Evolutionary conservation across 2,888 invertebrate species (phyloP).

Genomic region (Bruchidius siliquastri): DNA sequence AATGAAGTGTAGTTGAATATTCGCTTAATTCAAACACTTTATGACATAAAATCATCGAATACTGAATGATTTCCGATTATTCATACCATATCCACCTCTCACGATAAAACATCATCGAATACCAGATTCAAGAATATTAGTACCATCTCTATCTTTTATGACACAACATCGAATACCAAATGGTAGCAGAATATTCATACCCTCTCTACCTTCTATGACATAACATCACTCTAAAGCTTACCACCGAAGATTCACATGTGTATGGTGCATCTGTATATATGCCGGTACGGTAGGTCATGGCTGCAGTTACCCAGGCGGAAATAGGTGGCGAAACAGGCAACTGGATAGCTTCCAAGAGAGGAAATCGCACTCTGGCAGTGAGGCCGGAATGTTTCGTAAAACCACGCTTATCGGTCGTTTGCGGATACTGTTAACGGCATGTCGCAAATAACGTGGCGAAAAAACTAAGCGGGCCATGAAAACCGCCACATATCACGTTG

Average conservation of each 20-base stretch:
- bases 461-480: neutral
- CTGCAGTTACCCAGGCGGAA: neutral
- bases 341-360: neutral
- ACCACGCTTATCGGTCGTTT: neutral
- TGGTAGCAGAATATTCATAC: too few relatives aligned
- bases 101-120: too few relatives aligned
- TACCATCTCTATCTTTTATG: too few relatives aligned
- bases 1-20: too few relatives aligned
- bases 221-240: too few relatives aligned
- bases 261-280: neutral
- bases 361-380: neutral
- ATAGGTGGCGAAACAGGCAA: neutral
- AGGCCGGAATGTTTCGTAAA: neutral
- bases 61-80: too few relatives aligned
- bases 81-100: too few relatives aligned
- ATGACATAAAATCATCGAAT: too few relatives aligned
- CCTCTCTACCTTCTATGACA: too few relatives aligned
- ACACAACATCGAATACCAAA: too few relatives aligned
- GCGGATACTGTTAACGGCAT: neutral
- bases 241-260: neutral
- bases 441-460: neutral
- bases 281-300: neutral
- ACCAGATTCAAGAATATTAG: too few relatives aligned
- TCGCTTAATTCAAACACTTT: too few relatives aligned
- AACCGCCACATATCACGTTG: neutral